A percentile compares a stretch with the other conserved stretches of the same genome.
Evolutionary conservation across 2,888 invertebrate genomes (phyloP).

Genomic region (Philopedon plagiatum): DNA sequence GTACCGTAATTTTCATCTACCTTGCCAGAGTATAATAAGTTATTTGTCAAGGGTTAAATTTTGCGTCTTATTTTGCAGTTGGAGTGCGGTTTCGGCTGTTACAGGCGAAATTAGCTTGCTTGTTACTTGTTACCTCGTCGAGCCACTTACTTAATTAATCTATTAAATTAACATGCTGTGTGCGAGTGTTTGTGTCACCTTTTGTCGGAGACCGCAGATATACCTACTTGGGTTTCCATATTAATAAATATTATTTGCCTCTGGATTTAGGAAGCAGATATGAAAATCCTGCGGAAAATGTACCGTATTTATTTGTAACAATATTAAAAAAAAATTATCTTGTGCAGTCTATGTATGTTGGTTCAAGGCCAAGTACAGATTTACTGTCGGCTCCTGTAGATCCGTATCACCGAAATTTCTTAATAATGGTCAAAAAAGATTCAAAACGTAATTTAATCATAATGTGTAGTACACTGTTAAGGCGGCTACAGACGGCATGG

Average conservation of each 20-base stretch:
- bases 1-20: slow-evolving; percentile 3
- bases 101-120: slow-evolving; percentile 67
- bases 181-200: slow-evolving; percentile 66
- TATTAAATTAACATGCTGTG: slow-evolving; percentile 67
- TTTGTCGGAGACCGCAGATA: slow-evolving; percentile 56
- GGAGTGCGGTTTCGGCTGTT: slow-evolving; percentile 55
- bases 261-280: no score
- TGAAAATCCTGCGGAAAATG: no score
- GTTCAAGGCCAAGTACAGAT: no score
- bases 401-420: no score
- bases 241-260: neutral
- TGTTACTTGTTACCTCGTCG: slow-evolving; percentile 68
- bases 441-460: no score
- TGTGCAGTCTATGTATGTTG: no score
- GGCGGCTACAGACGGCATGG: no score
- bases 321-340: neutral
- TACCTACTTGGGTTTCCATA: neutral
- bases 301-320: neutral
- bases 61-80: slow-evolving; percentile 45
- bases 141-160: slow-evolving; percentile 69
- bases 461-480: no score
- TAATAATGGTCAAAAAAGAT: no score
- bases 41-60: slow-evolving; percentile 38
- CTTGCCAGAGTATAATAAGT: slow-evolving; percentile 22
- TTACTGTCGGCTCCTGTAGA: no score